Base-by-base conservation (phyloP, 2,888 invertebrate genomes). In the Atherix ibis region DNA sequence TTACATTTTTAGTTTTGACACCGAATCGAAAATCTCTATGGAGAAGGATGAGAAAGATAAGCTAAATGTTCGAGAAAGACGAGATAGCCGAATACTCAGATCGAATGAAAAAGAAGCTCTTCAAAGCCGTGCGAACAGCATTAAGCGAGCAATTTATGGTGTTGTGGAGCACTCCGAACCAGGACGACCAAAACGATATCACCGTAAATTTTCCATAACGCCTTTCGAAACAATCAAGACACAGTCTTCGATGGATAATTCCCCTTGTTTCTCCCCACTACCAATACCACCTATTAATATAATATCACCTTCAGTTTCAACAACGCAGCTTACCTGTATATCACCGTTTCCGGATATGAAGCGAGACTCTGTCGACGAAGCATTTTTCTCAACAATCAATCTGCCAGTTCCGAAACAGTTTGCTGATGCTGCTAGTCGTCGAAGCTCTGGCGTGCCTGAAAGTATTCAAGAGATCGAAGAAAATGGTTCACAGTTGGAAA, bases 331-430 rank as follows among this genome's bases (percentile, higher is more conserved):
- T 17, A 69, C 67, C 5, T 72, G 70, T 43, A 65, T 77, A 33
- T 76, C 76, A 27, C 77, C 77, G 2, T 62, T 76, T 53, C 76
- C 75, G 6, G 74, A 75, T 48, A 52, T 70, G 18, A 56, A 71
- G 36, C 63, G 76, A 34, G 75, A 73, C 46, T 74, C 73, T 4
- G 63, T 68, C 39, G 64, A 66, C 31, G 73, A 73, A 27, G 71
- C 67, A 36, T 59, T 59, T 40, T 56, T 61, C 33, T 51, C 52
- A 44, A 44, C 52, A 27, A 50, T 61, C 13, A 61, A 47, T 39
- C 61, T 84, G 41, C 84, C 84, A 2, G 82, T 74, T 28, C 87
- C 87, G 5, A 71, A 74, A 18, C 80, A 80, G 47, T 87, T 87
- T 56, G 85, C 85, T 3, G 85, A 85, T 49, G 75, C 76, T 41